Conservation (phyloP, 2,797 vertebrate genomes). For the Leptodactylus fallax region DNA sequence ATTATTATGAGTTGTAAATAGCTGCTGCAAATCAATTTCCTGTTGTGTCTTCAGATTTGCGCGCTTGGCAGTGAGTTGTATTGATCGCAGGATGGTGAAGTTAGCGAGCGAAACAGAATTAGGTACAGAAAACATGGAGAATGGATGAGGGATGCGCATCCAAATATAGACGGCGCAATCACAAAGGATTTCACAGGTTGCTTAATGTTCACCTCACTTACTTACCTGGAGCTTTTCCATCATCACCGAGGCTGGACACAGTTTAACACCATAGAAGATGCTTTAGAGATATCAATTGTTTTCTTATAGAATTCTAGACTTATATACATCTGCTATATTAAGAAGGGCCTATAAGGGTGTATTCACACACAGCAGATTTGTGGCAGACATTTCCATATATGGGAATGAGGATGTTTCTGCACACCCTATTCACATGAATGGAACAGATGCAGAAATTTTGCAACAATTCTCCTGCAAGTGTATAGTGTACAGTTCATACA, state of each 20-base stretch:
- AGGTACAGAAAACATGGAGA: conserved; percentile 29
- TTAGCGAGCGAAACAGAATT: conserved; percentile 16
- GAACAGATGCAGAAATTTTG: too few species aligned
- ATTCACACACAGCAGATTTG: too few species aligned
- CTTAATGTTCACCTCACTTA: neutral
- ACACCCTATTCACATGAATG: too few species aligned
- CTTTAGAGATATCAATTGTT: neutral
- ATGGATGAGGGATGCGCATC: neutral
- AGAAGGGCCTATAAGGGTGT: too few species aligned
- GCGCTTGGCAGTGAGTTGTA: conserved; percentile 16
- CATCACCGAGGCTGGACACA: neutral
- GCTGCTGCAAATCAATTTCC: conserved; percentile 36
- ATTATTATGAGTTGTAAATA: conserved; percentile 40
- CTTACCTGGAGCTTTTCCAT: conserved; percentile 2
- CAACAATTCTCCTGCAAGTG: too few species aligned
- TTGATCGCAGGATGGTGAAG: conserved; percentile 14
- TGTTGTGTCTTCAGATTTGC: conserved; percentile 30
- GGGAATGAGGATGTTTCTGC: too few species aligned
- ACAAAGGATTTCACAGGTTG: conserved; percentile 12
- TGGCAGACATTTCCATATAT: too few species aligned
- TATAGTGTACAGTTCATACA: too few species aligned
- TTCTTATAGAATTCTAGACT: neutral
- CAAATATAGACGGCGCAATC: conserved; percentile 21
- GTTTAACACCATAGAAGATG: neutral
- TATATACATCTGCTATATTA: too few species aligned